These are phyloP conservation scores for Tragelaphus eurycerus DNA, from an alignment of 2,797 vertebrate species.

Conservation along the genomic window DNA sequence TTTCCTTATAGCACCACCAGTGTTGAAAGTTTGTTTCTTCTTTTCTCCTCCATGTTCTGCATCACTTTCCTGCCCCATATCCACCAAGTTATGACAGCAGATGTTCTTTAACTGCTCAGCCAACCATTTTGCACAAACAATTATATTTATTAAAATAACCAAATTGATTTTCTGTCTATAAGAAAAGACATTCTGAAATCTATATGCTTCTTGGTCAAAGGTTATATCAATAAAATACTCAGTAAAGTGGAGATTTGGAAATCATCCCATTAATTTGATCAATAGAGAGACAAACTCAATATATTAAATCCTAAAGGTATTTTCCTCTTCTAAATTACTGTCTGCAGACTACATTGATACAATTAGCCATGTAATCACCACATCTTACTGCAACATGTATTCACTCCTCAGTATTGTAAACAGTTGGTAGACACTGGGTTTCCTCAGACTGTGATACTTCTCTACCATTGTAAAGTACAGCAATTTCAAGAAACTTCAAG, in stretches of 20 bases:
- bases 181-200: conserved; percentile 62
- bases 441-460: not conserved
- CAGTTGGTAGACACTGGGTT: not conserved
- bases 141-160: conserved; percentile 64
- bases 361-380: not conserved
- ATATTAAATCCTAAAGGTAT: conserved; percentile 44
- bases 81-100: not conserved
- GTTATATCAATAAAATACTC: conserved; percentile 68
- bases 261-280: conserved; percentile 70
- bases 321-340: conserved; percentile 21
- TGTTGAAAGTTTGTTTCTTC: not conserved
- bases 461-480: not conserved
- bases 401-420: not conserved
- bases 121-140: conserved; percentile 52
- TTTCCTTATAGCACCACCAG: not conserved
- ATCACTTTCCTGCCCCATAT: not conserved
- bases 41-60: not conserved
- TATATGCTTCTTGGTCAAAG: conserved; percentile 60
- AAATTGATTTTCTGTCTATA: conserved; percentile 69
- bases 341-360: not conserved
- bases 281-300: conserved; percentile 61
- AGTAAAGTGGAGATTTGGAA: conserved; percentile 72
- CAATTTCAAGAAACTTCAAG: not conserved
- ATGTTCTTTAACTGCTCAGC: conserved; percentile 21
- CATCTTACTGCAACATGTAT: not conserved